Percentiles rank a stretch among this genome's conserved stretches.
Conservation (phyloP, 2,113 vertebrate species). For the Orycteropus afer region DNA sequence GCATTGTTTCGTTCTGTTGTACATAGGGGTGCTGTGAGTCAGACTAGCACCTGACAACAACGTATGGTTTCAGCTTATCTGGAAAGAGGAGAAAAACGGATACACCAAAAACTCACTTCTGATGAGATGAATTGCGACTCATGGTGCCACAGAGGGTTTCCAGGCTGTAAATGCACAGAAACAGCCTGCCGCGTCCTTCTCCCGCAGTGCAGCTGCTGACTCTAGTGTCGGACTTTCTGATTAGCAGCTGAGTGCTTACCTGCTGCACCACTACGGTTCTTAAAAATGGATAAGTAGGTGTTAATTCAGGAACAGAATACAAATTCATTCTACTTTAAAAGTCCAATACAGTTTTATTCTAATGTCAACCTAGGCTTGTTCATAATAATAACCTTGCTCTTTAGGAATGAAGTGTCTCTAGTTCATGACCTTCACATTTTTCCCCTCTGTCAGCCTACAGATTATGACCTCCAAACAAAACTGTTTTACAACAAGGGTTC, state of each 20-base stretch:
- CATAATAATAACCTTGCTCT: slow-evolving; percentile 60
- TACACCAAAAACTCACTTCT: background rate
- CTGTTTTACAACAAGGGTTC: background rate
- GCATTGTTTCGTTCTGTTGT: too few species aligned
- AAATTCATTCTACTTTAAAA: slow-evolving; percentile 41
- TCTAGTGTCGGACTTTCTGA: too few species aligned
- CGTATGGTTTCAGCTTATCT: slow-evolving; percentile 35
- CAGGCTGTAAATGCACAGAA: background rate
- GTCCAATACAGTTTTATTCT: background rate
- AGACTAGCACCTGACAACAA: too few species aligned
- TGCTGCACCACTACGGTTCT: background rate
- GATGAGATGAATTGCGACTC: background rate
- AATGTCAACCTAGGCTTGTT: slow-evolving; percentile 71
- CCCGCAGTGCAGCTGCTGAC: background rate
- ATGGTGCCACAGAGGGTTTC: background rate
- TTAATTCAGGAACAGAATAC: slow-evolving; percentile 30
- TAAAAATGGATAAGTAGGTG: background rate
- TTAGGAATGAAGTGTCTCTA: slow-evolving; percentile 63
- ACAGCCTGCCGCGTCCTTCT: background rate
- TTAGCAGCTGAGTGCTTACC: too few species aligned
- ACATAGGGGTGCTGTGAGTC: too few species aligned
- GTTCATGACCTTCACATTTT: slow-evolving; percentile 70
- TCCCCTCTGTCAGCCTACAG: background rate
- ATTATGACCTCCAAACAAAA: slow-evolving; percentile 49
- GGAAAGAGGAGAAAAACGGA: slow-evolving; percentile 4